Evolutionary conservation across 2,113 vertebrate species (phyloP), one percentile per base, ranked within the genome.

Genomic region (Melanocharis versteri): DNA sequence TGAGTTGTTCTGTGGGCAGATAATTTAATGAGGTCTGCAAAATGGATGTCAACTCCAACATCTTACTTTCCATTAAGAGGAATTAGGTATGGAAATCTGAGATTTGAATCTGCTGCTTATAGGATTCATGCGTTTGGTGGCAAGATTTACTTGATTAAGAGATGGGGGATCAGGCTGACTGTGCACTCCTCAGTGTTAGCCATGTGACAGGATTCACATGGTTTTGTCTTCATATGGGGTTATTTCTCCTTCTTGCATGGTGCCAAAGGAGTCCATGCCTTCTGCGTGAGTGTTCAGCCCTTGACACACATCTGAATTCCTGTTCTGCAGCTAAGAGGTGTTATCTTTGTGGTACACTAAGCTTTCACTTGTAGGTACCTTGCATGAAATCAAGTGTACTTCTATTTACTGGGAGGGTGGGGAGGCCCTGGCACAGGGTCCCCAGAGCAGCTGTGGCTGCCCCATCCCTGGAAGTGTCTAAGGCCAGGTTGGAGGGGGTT

Each of bases 21-120:
- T 92, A 73, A 87, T 89, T 91, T 90, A 93, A 83, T 57, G 84
- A 87, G 70, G 62, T 76, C 79, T 87, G 33, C 56, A 76, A 26
- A 89, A 60, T 22, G 62, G 66, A 83, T 6, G 5, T 85, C 82
- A 93, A 10, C 58, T 66, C 54, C n/a, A 65, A 27, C 2, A 4
- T 47, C 50, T 94, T 65, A 17, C 33, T 39, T 71, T 51, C n/a
- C 7, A 4, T 80, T 65, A 45, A 57, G 51, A 50, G 19, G 75
- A 80, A 80, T 93, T 93, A 61, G 22, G 26, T 86, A 21, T 93
- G 51, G 50, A 92, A 62, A 26, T 84, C 60, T 93, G 42, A 8
- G 3, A 69, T 73, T 62, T 80, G 54, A 69, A 91, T 88, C 68
- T 50, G 42, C 60, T 89, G 26, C 39, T 73, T 62, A 6, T 20